These are phyloP conservation scores for Polymixis flavicincta DNA, from an alignment of 2,888 invertebrate species.

Conservation along the genomic window DNA sequence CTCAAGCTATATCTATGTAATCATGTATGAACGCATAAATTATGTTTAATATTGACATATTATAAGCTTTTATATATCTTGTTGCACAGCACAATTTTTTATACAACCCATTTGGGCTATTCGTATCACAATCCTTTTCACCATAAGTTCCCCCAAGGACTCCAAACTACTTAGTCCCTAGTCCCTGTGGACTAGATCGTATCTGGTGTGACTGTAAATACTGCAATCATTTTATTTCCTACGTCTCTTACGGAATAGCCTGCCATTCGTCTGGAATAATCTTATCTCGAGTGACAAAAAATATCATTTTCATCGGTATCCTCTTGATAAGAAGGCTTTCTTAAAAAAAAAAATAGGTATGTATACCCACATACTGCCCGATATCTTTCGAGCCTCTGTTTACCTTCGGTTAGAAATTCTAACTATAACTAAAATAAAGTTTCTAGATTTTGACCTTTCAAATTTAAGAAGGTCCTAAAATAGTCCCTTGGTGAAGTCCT, in stretches of 20 bases:
- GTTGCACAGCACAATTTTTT: neutral
- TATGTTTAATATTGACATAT: neutral
- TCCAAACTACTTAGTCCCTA: neutral
- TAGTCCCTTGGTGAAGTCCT: slow-evolving; percentile 17
- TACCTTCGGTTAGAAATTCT: neutral
- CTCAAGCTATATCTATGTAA: neutral
- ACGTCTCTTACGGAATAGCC: neutral
- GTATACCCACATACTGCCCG: neutral
- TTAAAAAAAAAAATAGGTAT: neutral
- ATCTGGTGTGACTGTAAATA: neutral
- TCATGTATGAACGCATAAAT: neutral
- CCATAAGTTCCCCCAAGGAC: neutral
- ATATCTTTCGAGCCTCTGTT: neutral
- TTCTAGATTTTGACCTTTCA: neutral
- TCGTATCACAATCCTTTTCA: neutral
- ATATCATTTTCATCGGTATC: neutral
- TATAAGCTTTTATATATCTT: neutral
- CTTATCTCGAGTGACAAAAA: neutral
- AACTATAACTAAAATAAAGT: neutral
- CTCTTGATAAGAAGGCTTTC: neutral
- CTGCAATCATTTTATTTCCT: neutral
- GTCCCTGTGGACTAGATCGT: neutral
- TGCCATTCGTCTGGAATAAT: neutral
- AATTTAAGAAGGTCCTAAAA: slow-evolving; percentile 2
- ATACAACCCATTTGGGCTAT: neutral